Evolutionary conservation across 2,888 invertebrate genomes (phyloP).

Genomic region (Ellobium chinense): DNA sequence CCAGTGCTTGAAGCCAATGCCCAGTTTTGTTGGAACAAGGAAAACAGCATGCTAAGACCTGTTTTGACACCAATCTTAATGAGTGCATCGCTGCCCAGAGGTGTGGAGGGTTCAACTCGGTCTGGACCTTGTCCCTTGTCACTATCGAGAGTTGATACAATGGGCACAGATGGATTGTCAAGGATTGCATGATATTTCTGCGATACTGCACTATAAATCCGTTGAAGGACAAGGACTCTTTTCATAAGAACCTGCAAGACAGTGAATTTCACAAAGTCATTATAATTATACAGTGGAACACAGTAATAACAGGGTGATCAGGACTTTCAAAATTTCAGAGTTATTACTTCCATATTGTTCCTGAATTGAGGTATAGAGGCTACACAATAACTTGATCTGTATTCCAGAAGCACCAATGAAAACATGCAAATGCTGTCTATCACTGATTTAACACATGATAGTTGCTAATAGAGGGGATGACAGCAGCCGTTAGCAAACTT

Average conservation of each 20-base stretch:
- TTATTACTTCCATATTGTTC: no score
- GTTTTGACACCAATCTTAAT: slow-evolving; percentile 84
- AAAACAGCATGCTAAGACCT: slow-evolving; percentile 83
- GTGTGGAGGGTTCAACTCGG: slow-evolving; percentile 13
- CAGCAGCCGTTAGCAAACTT: no score
- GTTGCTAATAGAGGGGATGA: no score
- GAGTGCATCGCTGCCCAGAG: slow-evolving; percentile 80
- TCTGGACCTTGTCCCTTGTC: slow-evolving; percentile 39
- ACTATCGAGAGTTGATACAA: slow-evolving; percentile 15
- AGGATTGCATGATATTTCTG: slow-evolving; percentile 80
- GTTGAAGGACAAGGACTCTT: slow-evolving; percentile 82
- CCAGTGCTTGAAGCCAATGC: slow-evolving; percentile 62
- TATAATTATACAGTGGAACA: neutral
- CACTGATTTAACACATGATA: no score
- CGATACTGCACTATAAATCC: slow-evolving; percentile 82
- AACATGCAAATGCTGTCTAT: no score
- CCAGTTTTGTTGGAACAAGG: slow-evolving; percentile 83
- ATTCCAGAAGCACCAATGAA: no score
- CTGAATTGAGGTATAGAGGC: no score
- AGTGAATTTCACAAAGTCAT: neutral
- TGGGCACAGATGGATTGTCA: slow-evolving; percentile 37
- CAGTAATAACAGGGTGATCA: neutral
- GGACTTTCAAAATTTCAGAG: no score
- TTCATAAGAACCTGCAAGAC: slow-evolving; percentile 80
- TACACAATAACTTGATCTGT: no score